Base-by-base conservation (phyloP, 2,888 invertebrate species). In the Ethmia dodecea region DNA sequence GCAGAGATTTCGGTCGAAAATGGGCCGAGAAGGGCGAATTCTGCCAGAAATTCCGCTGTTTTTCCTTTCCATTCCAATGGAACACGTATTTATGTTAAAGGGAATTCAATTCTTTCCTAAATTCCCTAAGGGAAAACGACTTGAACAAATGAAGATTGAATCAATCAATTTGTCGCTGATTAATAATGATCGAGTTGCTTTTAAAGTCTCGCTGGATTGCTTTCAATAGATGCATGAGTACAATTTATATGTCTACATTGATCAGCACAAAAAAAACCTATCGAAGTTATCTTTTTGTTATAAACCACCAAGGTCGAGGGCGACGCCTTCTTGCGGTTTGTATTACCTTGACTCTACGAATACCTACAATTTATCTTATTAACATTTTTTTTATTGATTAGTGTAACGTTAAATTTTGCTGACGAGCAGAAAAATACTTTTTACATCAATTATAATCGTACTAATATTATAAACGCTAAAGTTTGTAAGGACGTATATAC, bases 1-100 rank as follows among this genome's bases (percentile, higher is more conserved):
- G 55, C 60, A 52, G 63, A 62, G 66, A 59, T 60, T 52, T 54
- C 50, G 48, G 34, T 38, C 41, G 57, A 58, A 65, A 62, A 57
- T 63, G 55, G 65, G 67, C 54, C 63, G 61, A 57, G 47, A 42
- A 53, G 55, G 53, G 55, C 44, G 45, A 55, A 52, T 42, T 49
- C 37, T 35, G 45, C 24, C 45, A 49, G 47, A 60, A 55, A 52
- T 52, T 34, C 38, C 31, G 27, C 30, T 33, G 32, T 41, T 46
- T n/a, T 42, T 39, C 36, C 32, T 35, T 29, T 43, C 36, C 41
- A 43, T 46, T 45, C 40, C 31, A 27, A 37, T 40, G 30, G 24
- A 37, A 37, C 11, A 13, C 18, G 29, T 37, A 38, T 42, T 45
- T 39, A 45, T 45, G 40, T 45, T 47, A 40, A 37, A 33, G 27